These are phyloP conservation scores for Tiliqua scincoides DNA, from an alignment of 2,113 vertebrate genomes.

Conservation along the genomic window DNA sequence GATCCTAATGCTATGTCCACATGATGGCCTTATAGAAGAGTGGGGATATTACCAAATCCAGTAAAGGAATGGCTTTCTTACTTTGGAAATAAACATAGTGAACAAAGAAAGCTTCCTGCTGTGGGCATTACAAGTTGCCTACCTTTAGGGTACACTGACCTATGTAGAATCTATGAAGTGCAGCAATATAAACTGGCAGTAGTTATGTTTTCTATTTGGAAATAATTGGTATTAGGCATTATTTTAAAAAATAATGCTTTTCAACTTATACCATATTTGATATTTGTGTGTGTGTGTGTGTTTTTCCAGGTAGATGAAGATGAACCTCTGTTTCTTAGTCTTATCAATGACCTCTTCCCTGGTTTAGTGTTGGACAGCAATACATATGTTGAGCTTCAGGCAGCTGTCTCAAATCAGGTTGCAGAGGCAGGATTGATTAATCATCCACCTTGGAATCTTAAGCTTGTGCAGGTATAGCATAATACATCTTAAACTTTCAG, in stretches of 20 bases:
- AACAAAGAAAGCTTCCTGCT: background rate
- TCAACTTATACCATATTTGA: background rate
- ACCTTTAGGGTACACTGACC: background rate
- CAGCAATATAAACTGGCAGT: background rate
- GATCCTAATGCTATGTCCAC: background rate
- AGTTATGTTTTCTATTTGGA: background rate
- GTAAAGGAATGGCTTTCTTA: background rate
- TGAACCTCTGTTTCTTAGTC: constrained; percentile 81
- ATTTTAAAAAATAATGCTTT: background rate
- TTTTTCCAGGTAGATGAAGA: constrained; percentile 81
- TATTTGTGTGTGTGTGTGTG: background rate
- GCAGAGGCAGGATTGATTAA: constrained; percentile 76
- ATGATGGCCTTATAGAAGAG: background rate
- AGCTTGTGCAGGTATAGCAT: constrained; percentile 77
- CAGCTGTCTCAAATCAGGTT: constrained; percentile 75
- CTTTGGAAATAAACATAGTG: background rate
- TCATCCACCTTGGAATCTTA: constrained; percentile 84
- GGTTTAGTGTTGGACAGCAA: constrained; percentile 77
- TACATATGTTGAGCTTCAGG: constrained; percentile 71
- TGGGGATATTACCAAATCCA: background rate
- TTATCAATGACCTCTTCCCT: constrained; percentile 81
- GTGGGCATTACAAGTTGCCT: background rate
- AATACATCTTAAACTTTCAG: background rate
- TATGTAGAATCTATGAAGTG: background rate
- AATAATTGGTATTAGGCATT: background rate